These are phyloP conservation scores for Ictalurus furcatus DNA, from an alignment of 2,113 vertebrate genomes.

Conservation along the genomic window DNA sequence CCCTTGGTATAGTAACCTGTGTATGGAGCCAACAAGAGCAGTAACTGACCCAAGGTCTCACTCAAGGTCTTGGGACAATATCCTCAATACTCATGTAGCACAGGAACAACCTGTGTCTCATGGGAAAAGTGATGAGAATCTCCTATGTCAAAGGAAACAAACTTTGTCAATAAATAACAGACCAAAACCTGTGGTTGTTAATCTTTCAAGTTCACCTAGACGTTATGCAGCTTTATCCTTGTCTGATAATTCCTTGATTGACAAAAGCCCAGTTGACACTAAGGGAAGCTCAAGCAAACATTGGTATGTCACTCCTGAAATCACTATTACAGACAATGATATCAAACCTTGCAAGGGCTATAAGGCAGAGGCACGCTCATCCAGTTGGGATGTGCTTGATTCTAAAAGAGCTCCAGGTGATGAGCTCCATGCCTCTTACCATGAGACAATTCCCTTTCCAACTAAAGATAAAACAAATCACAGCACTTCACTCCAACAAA, in stretches of 20 bases:
- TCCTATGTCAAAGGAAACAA: slow-evolving; percentile 80
- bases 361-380: slow-evolving; percentile 75
- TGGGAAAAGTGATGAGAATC: slow-evolving; percentile 92
- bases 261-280: slow-evolving; percentile 81
- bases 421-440: slow-evolving; percentile 55
- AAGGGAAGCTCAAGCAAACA: slow-evolving; percentile 73
- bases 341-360: slow-evolving; percentile 73
- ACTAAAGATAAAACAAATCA: slow-evolving; percentile 75
- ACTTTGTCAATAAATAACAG: slow-evolving; percentile 77
- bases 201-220: slow-evolving; percentile 93
- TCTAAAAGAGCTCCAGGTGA: slow-evolving; percentile 62
- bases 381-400: slow-evolving; percentile 84
- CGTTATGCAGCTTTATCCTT: slow-evolving; percentile 94
- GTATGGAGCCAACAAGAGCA: slow-evolving; percentile 76
- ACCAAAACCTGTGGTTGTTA: slow-evolving; percentile 90
- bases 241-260: slow-evolving; percentile 90
- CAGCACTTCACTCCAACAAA: slow-evolving; percentile 83
- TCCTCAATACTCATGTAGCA: slow-evolving; percentile 80
- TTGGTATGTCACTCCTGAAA: slow-evolving; percentile 94
- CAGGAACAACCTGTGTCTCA: slow-evolving; percentile 79
- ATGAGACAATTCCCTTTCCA: slow-evolving; percentile 54
- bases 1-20: slow-evolving; percentile 80
- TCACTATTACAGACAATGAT: slow-evolving; percentile 98
- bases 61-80: slow-evolving; percentile 97
- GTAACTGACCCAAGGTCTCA: slow-evolving; percentile 83